Percentiles rank a stretch among this genome's conserved stretches.
phyloP scores from a whole-genome alignment of 2,797 vertebrate species.

The Monodelphis domestica region DNA sequence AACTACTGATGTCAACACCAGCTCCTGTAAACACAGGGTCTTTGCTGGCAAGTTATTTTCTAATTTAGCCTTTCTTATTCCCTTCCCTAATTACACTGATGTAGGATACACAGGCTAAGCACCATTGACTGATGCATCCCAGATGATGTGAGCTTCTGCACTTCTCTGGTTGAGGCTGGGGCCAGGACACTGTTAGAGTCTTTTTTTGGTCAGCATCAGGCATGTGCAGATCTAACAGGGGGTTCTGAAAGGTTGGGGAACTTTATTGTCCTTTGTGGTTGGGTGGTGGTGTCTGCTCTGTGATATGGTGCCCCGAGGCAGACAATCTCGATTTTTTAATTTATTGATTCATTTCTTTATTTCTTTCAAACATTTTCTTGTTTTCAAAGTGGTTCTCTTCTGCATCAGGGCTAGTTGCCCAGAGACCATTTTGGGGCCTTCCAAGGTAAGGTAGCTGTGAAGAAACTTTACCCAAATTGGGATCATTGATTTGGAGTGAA shows the following conservation, averaged over 20 bases:
- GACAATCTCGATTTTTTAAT: slow-evolving; percentile 21
- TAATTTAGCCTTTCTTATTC: slow-evolving; percentile 63
- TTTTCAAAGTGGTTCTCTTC: slow-evolving; percentile 47
- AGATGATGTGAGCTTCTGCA: slow-evolving; percentile 68
- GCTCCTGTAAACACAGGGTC: slow-evolving; percentile 55
- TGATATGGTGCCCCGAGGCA: slow-evolving; percentile 35
- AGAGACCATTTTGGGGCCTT: background rate
- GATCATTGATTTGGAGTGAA: background rate
- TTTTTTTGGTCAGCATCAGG: slow-evolving; percentile 45
- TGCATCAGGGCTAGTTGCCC: slow-evolving; percentile 1
- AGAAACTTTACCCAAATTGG: background rate
- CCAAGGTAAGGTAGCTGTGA: background rate
- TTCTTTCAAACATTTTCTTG: slow-evolving; percentile 39
- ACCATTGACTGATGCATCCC: slow-evolving; percentile 66
- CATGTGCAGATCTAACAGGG: slow-evolving; percentile 26
- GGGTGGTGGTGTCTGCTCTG: slow-evolving; percentile 40
- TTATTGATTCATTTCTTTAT: background rate
- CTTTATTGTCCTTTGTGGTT: slow-evolving; percentile 33
- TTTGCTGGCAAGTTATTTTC: slow-evolving; percentile 60
- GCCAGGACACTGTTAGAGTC: slow-evolving; percentile 43
- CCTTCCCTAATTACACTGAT: slow-evolving; percentile 65
- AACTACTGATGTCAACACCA: slow-evolving; percentile 58
- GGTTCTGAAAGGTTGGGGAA: slow-evolving; percentile 5
- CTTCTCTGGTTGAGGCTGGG: slow-evolving; percentile 56
- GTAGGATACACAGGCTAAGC: slow-evolving; percentile 52